Base-by-base conservation (phyloP, 1,140 invertebrate species). In the Drosophila athabasca region DNA sequence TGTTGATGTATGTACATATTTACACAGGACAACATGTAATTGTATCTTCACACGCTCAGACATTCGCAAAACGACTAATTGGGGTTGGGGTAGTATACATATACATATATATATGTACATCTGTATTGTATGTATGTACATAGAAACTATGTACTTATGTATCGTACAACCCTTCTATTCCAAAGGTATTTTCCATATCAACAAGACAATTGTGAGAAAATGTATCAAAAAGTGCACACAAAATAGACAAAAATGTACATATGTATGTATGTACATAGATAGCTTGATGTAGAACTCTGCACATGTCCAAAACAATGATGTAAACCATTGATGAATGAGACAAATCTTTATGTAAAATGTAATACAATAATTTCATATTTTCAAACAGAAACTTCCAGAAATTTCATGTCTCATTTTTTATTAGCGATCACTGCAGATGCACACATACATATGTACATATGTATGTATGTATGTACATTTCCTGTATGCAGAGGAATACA, bases 41-140 rank as follows among this genome's bases (percentile, higher is more conserved):
- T 58, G 50, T 79, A 62, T 73, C 75, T 77, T 62, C 35, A 55
- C 75, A 78, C 61, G 76, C 68, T 66, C 59, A 39, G 35, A 50
- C 62, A 9, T 31, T 55, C 66, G 66, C 45, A 53, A 53, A 73
- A 66, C 4, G 35, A 39, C 11, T 39, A 39, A 11, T 5, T 19
- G 17, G 17, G 17, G 17, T 19, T 39, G 35, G 35, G 35, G 35
- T 39, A 39, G 35, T 39, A 31, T n/a, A n/a, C n/a, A n/a, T n/a
- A n/a, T 31, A 8, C 7, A 35, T 55, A 31, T 19, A 57, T 58
- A 49, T 46, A 15, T 26, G 35, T 43, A 48, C 26, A 7, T 6
- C n/a, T 29, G 51, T 62, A 41, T 35, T 39, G 15, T 45, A 24
- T 26, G 17, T 43, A 66, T 17, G 17, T 57, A 49, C 15, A 43